Evolutionary conservation across 2,888 invertebrate species (phyloP), one percentile per base, ranked within the genome.

Genomic region (Pseudoips prasinana): DNA sequence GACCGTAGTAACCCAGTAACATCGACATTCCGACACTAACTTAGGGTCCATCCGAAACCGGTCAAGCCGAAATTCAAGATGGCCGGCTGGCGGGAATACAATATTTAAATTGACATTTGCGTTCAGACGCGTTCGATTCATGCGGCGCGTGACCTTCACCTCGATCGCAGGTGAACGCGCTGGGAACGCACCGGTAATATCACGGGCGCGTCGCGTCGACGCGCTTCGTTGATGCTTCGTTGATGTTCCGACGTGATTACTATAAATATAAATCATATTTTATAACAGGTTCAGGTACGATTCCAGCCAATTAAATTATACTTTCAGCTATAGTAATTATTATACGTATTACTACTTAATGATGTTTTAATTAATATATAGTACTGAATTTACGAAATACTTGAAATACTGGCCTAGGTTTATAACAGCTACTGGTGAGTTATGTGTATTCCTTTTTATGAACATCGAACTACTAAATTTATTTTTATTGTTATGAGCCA

Each of bases 91-190:
- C 74, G 77, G 75, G 76, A 74, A 77, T 64, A 64, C 63, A 58
- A 55, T 62, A 69, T 70, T 71, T 67, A 73, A 69, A 68, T 72
- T 81, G 76, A 79, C 74, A 78, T 85, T 79, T 77, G 72, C 73
- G 73, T 71, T 63, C 64, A 53, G 58, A 57, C 65, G 49, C 60
- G 62, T 58, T 65, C 46, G 47, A 60, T 73, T 75, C 69, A 72
- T 63, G 68, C 60, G 58, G 61, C 60, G 63, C 51, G 65, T 76
- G 82, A 84, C 87, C 87, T 87, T 87, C 82, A 87, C 87, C 87
- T 81, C 79, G 63, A 77, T 83, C 66, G 65, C 77, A 80, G 83
- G 79, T 80, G 80, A 76, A 76, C 74, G 76, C 65, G 73, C 73
- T 70, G 62, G 58, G 55, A 58, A 64, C 68, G 58, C 61, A 65